Conservation (phyloP, 2,797 vertebrate species). For the Macropodus opercularis region DNA sequence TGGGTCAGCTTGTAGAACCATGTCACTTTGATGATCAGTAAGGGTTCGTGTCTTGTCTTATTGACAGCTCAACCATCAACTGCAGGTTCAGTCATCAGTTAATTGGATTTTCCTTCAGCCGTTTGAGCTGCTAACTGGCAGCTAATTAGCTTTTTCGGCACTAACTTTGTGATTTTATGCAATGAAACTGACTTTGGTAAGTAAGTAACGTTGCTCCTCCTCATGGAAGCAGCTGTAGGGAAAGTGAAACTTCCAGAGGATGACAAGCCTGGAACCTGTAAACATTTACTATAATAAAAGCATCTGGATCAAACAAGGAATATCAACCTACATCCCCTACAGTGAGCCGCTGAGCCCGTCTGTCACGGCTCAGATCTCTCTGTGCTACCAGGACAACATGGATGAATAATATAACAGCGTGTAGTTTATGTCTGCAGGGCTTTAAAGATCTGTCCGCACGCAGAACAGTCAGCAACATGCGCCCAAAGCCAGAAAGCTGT, state of each 20-base stretch:
- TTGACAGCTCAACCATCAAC: no score
- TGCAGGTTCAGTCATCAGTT: conserved; percentile 4
- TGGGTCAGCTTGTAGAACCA: no score
- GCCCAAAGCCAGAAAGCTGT: not conserved
- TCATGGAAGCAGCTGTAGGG: not conserved
- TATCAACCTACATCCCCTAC: not conserved
- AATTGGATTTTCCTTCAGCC: conserved; percentile 14
- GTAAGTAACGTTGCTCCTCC: not conserved
- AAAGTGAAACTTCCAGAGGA: not conserved
- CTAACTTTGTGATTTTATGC: not conserved
- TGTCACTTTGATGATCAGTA: no score
- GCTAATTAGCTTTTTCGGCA: conserved; percentile 12
- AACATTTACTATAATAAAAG: conserved; percentile 22
- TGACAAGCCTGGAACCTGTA: not conserved
- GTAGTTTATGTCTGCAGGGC: conserved; percentile 19
- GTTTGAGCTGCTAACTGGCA: conserved; percentile 16
- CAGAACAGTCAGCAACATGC: conserved; percentile 18
- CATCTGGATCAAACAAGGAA: conserved; percentile 19
- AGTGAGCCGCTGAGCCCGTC: not conserved
- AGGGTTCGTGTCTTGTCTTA: no score
- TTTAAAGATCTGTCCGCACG: conserved; percentile 47
- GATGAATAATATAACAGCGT: conserved; percentile 64
- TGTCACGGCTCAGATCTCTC: no score
- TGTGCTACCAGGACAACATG: conserved; percentile 24
- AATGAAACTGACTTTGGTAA: conserved; percentile 2